Percentiles rank a stretch among this genome's conserved stretches.
Evolutionary conservation across 2,888 invertebrate genomes (phyloP).

Genomic region (Hydropsyche betteni): DNA sequence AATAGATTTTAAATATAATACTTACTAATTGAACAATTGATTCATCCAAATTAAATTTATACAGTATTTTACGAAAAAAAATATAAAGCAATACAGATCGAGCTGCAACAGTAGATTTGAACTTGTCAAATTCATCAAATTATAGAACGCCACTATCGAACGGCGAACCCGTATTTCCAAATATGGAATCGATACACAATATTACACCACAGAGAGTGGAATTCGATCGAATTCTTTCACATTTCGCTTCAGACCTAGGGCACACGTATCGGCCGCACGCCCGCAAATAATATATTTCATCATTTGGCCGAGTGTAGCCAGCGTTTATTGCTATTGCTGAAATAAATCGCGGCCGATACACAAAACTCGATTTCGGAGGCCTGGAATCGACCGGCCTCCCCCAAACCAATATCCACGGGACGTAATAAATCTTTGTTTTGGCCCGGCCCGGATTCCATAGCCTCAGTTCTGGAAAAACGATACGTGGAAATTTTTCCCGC

Average conservation of each 20-base stretch:
- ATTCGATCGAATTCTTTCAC: constrained; percentile 1
- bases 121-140: too few species aligned
- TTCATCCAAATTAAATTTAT: too few species aligned
- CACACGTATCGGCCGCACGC: constrained; percentile 6
- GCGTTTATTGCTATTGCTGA: constrained; percentile 50
- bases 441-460: constrained; percentile 41
- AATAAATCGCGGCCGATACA: constrained; percentile 50
- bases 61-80: too few species aligned
- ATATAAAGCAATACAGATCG: too few species aligned
- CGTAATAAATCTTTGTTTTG: constrained; percentile 50
- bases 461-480: constrained; percentile 31
- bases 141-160: too few species aligned
- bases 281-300: constrained; percentile 47
- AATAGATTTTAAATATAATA: too few species aligned
- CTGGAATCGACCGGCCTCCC: neutral
- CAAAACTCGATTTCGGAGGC: constrained; percentile 47
- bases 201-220: neutral
- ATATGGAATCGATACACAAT: too few species aligned
- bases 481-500: constrained; percentile 40
- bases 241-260: neutral
- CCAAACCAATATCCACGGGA: constrained; percentile 31
- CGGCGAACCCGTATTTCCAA: too few species aligned
- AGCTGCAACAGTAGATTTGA: too few species aligned
- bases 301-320: constrained; percentile 47
- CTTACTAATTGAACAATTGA: too few species aligned